Percentiles rank a stretch among this genome's conserved stretches.
Evolutionary conservation across 2,888 invertebrate genomes (phyloP).

Genomic region (Ichneumon xanthorius): DNA sequence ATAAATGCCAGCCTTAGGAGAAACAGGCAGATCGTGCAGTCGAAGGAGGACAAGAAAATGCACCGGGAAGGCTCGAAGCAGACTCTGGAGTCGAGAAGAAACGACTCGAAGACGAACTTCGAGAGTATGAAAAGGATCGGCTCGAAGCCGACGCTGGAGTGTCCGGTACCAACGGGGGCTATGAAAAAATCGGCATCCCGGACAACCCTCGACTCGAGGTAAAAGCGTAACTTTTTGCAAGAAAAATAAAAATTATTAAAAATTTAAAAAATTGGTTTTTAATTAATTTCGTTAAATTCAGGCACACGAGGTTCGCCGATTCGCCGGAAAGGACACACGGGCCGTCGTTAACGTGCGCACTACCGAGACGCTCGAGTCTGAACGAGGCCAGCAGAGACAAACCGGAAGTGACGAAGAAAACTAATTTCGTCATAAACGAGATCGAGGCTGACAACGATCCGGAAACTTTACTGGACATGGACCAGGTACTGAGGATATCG

Average conservation of each 20-base stretch:
- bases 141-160: slow-evolving; percentile 71
- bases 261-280: background rate
- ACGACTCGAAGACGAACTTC: slow-evolving; percentile 72
- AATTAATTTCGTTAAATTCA: slow-evolving; percentile 38
- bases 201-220: slow-evolving; percentile 78
- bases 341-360: slow-evolving; percentile 58
- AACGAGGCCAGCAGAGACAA: slow-evolving; percentile 69
- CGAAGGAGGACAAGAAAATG: slow-evolving; percentile 73
- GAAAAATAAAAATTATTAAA: background rate
- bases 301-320: slow-evolving; percentile 75
- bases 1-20: slow-evolving; percentile 76
- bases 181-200: slow-evolving; percentile 76
- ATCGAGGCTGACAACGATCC: slow-evolving; percentile 55
- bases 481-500: slow-evolving; percentile 67
- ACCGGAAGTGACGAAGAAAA: slow-evolving; percentile 72
- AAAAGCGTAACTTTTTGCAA: slow-evolving; percentile 28
- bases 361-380: slow-evolving; percentile 72
- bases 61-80: slow-evolving; percentile 73
- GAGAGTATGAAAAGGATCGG: slow-evolving; percentile 71
- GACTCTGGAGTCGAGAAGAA: slow-evolving; percentile 74
- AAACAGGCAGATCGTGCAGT: slow-evolving; percentile 68
- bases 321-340: slow-evolving; percentile 72
- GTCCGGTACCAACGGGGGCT: slow-evolving; percentile 59
- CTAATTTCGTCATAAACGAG: slow-evolving; percentile 73
- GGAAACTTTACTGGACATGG: slow-evolving; percentile 49